Evolutionary conservation across 2,797 vertebrate genomes (phyloP).

Genomic region (Melanotaenia parkinsoni): DNA sequence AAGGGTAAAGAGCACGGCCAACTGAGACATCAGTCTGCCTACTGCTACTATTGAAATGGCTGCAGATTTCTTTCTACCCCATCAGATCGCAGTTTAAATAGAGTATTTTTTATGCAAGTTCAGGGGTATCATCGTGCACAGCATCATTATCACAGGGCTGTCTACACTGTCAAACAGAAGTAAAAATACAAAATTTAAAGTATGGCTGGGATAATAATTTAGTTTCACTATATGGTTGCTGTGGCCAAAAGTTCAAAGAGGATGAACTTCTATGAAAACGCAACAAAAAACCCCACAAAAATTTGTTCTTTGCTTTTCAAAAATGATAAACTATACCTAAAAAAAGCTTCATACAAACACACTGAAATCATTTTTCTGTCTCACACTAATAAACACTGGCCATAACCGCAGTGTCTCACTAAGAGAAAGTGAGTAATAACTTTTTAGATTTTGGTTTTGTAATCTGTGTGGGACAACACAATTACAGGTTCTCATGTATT

Average conservation of each 20-base stretch:
- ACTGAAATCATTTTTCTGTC: neutral
- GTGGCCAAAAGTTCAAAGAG: neutral
- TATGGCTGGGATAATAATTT: neutral
- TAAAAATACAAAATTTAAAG: neutral
- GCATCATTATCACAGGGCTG: neutral
- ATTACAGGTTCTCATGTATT: conserved; percentile 18
- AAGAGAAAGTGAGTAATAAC: neutral
- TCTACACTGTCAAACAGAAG: neutral
- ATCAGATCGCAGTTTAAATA: neutral
- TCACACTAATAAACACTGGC: neutral
- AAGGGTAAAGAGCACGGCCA: neutral
- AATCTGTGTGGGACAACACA: neutral
- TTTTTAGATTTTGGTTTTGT: neutral
- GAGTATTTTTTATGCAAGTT: neutral
- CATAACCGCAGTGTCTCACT: neutral
- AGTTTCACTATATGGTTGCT: neutral
- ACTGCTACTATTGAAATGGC: neutral
- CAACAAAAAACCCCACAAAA: too few relatives aligned
- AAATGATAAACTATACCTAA: neutral
- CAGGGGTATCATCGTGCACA: neutral
- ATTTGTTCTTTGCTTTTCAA: neutral
- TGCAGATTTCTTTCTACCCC: neutral
- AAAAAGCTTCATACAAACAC: too few relatives aligned
- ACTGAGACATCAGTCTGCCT: neutral
- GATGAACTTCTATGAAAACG: neutral